Evolutionary conservation across 1,140 invertebrate genomes (phyloP).

Genomic region (Lordiphosa mommai): DNA sequence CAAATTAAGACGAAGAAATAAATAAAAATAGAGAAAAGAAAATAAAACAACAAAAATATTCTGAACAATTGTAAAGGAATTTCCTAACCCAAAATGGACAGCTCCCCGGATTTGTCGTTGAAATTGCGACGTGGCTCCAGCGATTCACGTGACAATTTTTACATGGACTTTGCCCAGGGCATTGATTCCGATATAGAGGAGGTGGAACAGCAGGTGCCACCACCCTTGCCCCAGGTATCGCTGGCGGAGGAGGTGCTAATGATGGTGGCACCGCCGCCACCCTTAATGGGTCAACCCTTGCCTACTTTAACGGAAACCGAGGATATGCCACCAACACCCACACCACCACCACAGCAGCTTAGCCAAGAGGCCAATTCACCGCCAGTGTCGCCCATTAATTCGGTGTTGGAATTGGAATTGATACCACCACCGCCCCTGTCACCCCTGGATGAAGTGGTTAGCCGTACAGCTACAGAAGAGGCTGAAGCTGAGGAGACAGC

Average conservation of each 20-base stretch:
- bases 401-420: slow-evolving; percentile 64
- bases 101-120: slow-evolving; percentile 89
- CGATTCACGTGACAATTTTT: slow-evolving; percentile 91
- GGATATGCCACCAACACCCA: slow-evolving; percentile 72
- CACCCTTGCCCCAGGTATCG: slow-evolving; percentile 39
- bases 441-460: slow-evolving; percentile 52
- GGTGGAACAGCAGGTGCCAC: slow-evolving; percentile 81
- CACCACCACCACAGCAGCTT: slow-evolving; percentile 60
- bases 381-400: slow-evolving; percentile 49
- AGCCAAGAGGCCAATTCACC: slow-evolving; percentile 31
- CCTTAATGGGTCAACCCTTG: slow-evolving; percentile 51
- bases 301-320: slow-evolving; percentile 71
- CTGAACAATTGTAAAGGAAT: slow-evolving; percentile 11
- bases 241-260: slow-evolving; percentile 52
- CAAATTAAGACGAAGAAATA: slow-evolving; percentile 8
- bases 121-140: slow-evolving; percentile 90
- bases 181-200: slow-evolving; percentile 94
- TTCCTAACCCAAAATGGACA: slow-evolving; percentile 81
- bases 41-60: neutral
- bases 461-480: slow-evolving; percentile 52
- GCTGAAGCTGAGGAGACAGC: slow-evolving; percentile 53
- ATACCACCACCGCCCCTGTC: slow-evolving; percentile 68
- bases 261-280: slow-evolving; percentile 45
- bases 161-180: slow-evolving; percentile 92
- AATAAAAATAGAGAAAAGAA: neutral